These are phyloP conservation scores for Podargus strigoides DNA, from an alignment of 2,797 vertebrate species.

Conservation along the genomic window DNA sequence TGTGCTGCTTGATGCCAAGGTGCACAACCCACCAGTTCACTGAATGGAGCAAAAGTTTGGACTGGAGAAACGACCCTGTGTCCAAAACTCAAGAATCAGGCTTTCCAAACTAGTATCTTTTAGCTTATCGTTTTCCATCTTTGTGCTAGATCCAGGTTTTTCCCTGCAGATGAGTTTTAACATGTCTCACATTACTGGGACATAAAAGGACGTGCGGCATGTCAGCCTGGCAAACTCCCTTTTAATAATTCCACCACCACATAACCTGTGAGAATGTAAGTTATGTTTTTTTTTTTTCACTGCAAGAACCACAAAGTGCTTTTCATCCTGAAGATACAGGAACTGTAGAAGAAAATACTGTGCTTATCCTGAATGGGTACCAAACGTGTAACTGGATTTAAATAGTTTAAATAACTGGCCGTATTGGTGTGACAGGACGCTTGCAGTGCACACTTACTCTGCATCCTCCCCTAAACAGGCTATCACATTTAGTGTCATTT, in stretches of 20 bases:
- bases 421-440: too few species aligned
- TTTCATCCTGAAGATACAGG: neutral
- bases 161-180: neutral
- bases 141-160: neutral
- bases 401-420: too few species aligned
- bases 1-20: rapidly evolving
- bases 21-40: too few species aligned
- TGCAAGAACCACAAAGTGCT: neutral
- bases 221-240: too few species aligned
- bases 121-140: neutral
- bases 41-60: rapidly evolving
- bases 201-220: too few species aligned
- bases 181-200: neutral
- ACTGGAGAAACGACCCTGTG: neutral
- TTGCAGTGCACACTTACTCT: too few species aligned
- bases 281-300: too few species aligned
- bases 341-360: neutral
- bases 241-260: too few species aligned
- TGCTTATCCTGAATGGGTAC: too few species aligned
- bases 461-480: too few species aligned
- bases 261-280: too few species aligned
- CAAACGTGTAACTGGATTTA: too few species aligned
- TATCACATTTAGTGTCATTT: neutral
- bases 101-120: neutral
- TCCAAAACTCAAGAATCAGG: neutral